Conservation (phyloP, 1,140 invertebrate genomes). For the Conus ventricosus region DNA sequence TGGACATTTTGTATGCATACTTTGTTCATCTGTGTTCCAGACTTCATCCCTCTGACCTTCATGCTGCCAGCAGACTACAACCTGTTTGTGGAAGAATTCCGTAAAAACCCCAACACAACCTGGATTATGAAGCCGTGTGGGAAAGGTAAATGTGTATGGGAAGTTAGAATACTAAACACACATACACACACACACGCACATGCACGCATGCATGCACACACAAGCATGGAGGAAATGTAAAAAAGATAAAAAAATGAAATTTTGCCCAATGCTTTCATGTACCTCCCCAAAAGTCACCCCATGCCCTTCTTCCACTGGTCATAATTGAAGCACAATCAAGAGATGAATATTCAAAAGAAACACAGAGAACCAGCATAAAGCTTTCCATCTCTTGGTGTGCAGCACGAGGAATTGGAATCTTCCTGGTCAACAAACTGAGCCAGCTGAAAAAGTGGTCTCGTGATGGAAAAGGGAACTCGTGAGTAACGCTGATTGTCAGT, state of each 20-base stretch:
- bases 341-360: too few relatives aligned
- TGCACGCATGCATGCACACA: background rate
- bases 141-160: slow-evolving; percentile 65
- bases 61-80: slow-evolving; percentile 95
- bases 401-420: slow-evolving; percentile 79
- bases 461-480: slow-evolving; percentile 75
- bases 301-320: too few relatives aligned
- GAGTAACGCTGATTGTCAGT: slow-evolving; percentile 37
- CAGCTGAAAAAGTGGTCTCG: slow-evolving; percentile 78
- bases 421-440: slow-evolving; percentile 79
- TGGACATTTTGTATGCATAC: too few relatives aligned
- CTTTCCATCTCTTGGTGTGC: slow-evolving; percentile 61
- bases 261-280: too few relatives aligned
- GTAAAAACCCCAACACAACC: slow-evolving; percentile 91
- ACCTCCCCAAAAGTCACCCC: too few relatives aligned
- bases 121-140: slow-evolving; percentile 99
- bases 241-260: too few relatives aligned
- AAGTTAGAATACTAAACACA: too few relatives aligned
- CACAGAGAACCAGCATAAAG: too few relatives aligned
- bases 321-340: too few relatives aligned
- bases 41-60: slow-evolving; percentile 95
- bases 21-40: slow-evolving; percentile 67
- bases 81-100: slow-evolving; percentile 95
- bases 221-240: too few relatives aligned
- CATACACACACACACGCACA: background rate